phyloP scores from a whole-genome alignment of 2,888 invertebrate species.

The Stomorhina lunata region DNA sequence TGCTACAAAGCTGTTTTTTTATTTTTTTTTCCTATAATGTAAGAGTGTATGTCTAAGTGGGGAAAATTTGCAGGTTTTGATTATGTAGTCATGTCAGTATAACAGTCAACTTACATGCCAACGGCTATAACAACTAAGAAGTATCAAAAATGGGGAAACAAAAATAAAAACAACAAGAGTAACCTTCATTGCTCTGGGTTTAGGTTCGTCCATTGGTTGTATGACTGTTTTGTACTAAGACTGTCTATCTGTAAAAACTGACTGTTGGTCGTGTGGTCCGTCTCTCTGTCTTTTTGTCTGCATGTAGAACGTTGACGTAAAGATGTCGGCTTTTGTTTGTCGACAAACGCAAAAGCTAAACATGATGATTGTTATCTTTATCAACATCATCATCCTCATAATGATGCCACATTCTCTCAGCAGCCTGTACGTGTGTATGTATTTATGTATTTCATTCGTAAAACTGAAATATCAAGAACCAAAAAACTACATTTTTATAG shows the following conservation, averaged over 20 bases:
- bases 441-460: too few relatives aligned
- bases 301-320: constrained; percentile 61
- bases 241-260: not conserved
- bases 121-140: constrained; percentile 63
- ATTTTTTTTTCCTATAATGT: not conserved
- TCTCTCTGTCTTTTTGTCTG: not conserved
- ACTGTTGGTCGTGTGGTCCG: not conserved
- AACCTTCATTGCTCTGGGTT: constrained; percentile 31
- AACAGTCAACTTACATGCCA: constrained; percentile 76
- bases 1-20: not conserved
- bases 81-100: constrained; percentile 77
- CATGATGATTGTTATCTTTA: constrained; percentile 48
- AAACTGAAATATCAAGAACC: constrained; percentile 19
- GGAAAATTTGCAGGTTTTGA: constrained; percentile 75
- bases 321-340: constrained; percentile 47
- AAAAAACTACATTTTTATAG: not conserved
- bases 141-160: constrained; percentile 6
- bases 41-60: not conserved
- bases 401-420: constrained; percentile 24
- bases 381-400: constrained; percentile 24
- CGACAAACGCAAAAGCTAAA: constrained; percentile 46
- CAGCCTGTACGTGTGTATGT: not conserved
- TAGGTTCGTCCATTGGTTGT: not conserved
- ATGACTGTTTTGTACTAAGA: not conserved
- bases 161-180: not conserved